Conservation (phyloP, 1,140 invertebrate species). For the Musca domestica region DNA sequence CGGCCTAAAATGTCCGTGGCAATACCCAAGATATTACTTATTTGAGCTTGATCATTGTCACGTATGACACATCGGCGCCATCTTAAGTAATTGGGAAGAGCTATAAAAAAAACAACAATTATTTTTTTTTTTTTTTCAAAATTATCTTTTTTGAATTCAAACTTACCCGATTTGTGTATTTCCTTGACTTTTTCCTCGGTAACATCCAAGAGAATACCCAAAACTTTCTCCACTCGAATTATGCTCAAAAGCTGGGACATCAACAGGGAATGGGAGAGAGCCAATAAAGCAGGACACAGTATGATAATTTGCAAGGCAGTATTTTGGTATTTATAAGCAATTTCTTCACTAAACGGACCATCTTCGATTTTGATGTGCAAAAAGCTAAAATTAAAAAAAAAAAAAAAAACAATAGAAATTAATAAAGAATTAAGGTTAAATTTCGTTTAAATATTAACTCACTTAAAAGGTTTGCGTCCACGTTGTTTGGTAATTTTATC, state of each 20-base stretch:
- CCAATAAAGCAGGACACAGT: slow-evolving; percentile 70
- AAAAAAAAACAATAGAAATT: not conserved
- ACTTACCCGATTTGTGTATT: slow-evolving; percentile 59
- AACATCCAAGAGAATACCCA: slow-evolving; percentile 77
- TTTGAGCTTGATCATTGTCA: slow-evolving; percentile 77
- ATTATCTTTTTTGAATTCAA: not conserved
- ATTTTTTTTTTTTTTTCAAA: slow-evolving; percentile 44
- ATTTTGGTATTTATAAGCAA: slow-evolving; percentile 60
- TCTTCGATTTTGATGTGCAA: slow-evolving; percentile 72
- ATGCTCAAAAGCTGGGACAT: slow-evolving; percentile 61
- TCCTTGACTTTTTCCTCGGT: slow-evolving; percentile 63
- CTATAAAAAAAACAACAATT: slow-evolving; percentile 49
- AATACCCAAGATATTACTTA: slow-evolving; percentile 73
- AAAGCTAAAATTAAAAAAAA: slow-evolving; percentile 60
- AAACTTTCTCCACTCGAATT: slow-evolving; percentile 67
- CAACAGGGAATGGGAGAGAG: slow-evolving; percentile 61
- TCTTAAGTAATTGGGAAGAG: slow-evolving; percentile 67
- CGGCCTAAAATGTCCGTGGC: slow-evolving; percentile 72
- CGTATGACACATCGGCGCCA: slow-evolving; percentile 75
- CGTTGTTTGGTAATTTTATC: slow-evolving; percentile 77
- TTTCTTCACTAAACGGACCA: slow-evolving; percentile 58
- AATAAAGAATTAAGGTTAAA: not conserved
- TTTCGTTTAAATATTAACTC: slow-evolving; percentile 38
- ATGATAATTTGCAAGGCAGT: slow-evolving; percentile 75
- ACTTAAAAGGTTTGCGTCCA: slow-evolving; percentile 71